Percentiles rank a stretch among this genome's conserved stretches.
These are phyloP conservation scores for Procambarus clarkii DNA, from an alignment of 1,140 invertebrate genomes.

Conservation along the genomic window DNA sequence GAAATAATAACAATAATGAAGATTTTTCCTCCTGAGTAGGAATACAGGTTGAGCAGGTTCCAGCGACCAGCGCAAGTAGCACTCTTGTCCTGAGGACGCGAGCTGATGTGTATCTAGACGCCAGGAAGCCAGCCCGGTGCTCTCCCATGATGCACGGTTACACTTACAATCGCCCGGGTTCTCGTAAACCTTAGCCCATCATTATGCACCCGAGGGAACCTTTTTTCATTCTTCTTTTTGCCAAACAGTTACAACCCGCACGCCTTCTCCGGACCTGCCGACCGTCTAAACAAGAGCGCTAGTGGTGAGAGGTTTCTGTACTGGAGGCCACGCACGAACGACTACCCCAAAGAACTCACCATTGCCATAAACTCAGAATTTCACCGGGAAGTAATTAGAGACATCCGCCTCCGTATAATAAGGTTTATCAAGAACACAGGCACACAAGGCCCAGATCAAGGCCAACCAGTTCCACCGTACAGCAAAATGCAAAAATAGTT, in stretches of 20 bases:
- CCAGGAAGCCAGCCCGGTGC: neutral
- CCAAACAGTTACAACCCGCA: neutral
- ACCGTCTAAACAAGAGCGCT: neutral
- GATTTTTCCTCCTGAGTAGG: neutral
- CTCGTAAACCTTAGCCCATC: conserved; percentile 12
- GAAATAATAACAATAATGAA: neutral
- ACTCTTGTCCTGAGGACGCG: neutral
- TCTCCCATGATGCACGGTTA: conserved; percentile 8
- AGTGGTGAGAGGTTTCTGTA: neutral
- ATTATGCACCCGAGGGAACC: conserved; percentile 18
- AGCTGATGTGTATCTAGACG: neutral
- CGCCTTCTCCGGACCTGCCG: neutral
- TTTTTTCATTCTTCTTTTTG: neutral
- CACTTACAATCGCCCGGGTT: conserved; percentile 17
- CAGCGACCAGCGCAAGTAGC: neutral
- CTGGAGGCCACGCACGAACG: neutral
- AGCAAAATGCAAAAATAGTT: conserved; percentile 36
- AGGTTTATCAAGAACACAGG: neutral
- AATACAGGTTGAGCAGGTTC: neutral
- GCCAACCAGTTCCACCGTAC: neutral
- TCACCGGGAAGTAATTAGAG: neutral
- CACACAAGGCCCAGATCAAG: neutral
- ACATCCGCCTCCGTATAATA: neutral
- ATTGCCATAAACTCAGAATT: neutral
- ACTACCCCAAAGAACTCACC: neutral